Evolutionary conservation across 2,888 invertebrate species (phyloP).

Genomic region (Eurois occulta): DNA sequence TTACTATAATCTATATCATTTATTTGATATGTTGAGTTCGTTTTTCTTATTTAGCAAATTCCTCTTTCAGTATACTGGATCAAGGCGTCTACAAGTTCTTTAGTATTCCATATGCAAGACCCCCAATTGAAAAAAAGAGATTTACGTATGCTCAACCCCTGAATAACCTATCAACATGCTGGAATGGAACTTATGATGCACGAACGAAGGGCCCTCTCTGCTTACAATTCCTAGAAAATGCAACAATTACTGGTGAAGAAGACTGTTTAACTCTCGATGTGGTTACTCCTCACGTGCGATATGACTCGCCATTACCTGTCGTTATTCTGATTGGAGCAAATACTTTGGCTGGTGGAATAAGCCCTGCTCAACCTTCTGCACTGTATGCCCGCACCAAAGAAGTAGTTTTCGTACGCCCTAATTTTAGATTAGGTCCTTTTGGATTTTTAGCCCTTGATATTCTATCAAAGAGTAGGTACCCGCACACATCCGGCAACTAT

Average conservation of each 20-base stretch:
- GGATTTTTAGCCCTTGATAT: constrained; percentile 95
- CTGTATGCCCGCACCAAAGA: constrained; percentile 94
- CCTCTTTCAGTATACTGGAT: constrained; percentile 91
- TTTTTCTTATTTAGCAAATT: constrained; percentile 6
- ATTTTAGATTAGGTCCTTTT: constrained; percentile 94
- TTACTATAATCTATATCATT: constrained; percentile 1
- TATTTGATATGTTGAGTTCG: background rate
- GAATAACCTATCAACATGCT: constrained; percentile 93
- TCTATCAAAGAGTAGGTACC: constrained; percentile 92
- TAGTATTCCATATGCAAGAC: constrained; percentile 95
- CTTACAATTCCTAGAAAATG: constrained; percentile 92
- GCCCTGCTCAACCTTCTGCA: constrained; percentile 94
- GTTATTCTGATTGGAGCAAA: constrained; percentile 96
- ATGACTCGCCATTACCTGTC: constrained; percentile 94
- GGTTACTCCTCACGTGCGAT: constrained; percentile 95
- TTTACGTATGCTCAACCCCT: constrained; percentile 93
- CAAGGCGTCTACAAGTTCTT: constrained; percentile 95
- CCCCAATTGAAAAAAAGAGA: constrained; percentile 92
- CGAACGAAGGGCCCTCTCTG: constrained; percentile 93
- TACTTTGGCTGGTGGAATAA: constrained; percentile 94
- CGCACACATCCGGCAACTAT: constrained; percentile 95
- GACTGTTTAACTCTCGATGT: constrained; percentile 96
- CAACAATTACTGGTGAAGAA: constrained; percentile 93
- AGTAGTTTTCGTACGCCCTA: constrained; percentile 96
- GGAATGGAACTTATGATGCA: constrained; percentile 93